Evolutionary conservation across 2,797 vertebrate species (phyloP).

Genomic region (Lepilemur ruficaudatus): DNA sequence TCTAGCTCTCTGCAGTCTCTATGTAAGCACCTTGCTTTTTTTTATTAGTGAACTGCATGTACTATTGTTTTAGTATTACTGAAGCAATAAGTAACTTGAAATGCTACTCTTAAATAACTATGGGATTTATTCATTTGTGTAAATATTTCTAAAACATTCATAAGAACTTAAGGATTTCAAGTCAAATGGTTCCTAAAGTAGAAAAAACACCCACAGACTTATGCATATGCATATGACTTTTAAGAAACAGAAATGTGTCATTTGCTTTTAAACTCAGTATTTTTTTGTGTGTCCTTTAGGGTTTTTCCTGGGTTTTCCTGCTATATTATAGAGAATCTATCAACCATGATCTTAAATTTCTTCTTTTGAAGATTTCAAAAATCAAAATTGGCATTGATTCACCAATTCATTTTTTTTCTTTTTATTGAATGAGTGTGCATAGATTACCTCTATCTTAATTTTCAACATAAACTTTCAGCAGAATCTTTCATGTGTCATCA

Average conservation of each 20-base stretch:
- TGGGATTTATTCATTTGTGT: neutral
- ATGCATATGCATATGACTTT: neutral
- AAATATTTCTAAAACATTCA: neutral
- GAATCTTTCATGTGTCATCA: slow-evolving; percentile 27
- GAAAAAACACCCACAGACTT: neutral
- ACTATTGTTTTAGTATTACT: neutral
- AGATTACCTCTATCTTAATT: slow-evolving; percentile 30
- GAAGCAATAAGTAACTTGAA: neutral
- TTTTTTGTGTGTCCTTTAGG: neutral
- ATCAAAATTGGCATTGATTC: neutral
- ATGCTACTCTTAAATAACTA: neutral
- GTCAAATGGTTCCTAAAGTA: neutral
- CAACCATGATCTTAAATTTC: neutral
- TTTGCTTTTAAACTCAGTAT: neutral
- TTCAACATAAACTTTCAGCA: slow-evolving; percentile 20
- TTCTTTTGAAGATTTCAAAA: neutral
- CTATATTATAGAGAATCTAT: neutral
- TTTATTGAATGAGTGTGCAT: neutral
- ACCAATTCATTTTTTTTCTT: neutral
- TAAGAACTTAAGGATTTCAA: neutral
- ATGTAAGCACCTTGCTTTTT: neutral
- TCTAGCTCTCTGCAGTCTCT: neutral
- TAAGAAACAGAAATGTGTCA: neutral
- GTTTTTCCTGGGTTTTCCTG: neutral
- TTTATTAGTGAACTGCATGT: neutral